Conservation (phyloP, 2,888 invertebrate species). For the Rotaria sp. region DNA sequence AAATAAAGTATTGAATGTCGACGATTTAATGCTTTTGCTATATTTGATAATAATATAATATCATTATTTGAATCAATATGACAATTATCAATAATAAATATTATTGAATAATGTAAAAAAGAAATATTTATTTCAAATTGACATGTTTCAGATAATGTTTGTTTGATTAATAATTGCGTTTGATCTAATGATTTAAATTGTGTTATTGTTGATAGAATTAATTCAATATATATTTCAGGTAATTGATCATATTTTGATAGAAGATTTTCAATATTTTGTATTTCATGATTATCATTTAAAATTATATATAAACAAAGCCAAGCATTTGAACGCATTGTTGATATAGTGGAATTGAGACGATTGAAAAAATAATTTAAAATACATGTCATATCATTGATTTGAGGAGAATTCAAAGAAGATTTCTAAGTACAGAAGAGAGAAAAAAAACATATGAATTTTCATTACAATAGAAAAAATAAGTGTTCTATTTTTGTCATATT, state of each 20-base stretch:
- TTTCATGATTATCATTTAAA: not conserved
- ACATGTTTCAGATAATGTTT: not conserved
- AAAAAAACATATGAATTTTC: too few species aligned
- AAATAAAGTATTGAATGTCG: not conserved
- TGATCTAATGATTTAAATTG: not conserved
- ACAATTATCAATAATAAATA: constrained; percentile 17
- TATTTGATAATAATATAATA: not conserved
- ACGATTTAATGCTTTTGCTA: not conserved
- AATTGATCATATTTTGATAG: not conserved
- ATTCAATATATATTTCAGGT: not conserved
- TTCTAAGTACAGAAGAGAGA: not conserved
- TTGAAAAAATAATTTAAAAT: constrained; percentile 17
- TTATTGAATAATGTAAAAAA: not conserved
- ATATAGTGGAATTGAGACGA: not conserved
- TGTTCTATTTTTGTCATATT: too few species aligned
- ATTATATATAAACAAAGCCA: constrained; percentile 27
- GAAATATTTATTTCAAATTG: constrained; percentile 17
- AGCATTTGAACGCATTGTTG: constrained; percentile 11
- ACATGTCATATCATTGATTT: constrained; percentile 1
- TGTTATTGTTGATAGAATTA: not conserved
- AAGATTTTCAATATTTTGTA: not conserved
- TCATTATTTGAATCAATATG: not conserved
- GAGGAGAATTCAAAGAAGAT: not conserved
- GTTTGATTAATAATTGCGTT: not conserved
- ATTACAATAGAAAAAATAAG: too few species aligned